Conservation (phyloP, 2,113 vertebrate species). For the Natator depressus region DNA sequence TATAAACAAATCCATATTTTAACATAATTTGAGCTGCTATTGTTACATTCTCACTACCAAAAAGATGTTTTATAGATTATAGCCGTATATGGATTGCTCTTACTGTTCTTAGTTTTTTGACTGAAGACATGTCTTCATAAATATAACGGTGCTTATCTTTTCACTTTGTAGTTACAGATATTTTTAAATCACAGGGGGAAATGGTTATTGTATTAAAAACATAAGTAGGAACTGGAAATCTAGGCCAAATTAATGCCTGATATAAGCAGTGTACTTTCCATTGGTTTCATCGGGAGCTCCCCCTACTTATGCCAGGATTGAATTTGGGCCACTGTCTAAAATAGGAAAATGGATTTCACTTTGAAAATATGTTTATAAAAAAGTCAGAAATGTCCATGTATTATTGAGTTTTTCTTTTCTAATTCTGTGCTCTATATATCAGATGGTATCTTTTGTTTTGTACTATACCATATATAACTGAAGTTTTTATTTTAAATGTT, state of each 20-base stretch:
- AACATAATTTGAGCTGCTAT: not conserved
- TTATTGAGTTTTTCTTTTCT: not conserved
- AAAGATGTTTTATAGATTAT: not conserved
- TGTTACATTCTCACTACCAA: not conserved
- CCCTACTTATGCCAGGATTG: not conserved
- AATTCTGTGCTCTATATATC: not conserved
- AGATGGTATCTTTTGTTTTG: not conserved
- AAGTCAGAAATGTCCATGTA: not conserved
- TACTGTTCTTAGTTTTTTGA: not conserved
- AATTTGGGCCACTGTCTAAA: not conserved
- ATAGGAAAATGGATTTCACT: not conserved
- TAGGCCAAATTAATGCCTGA: not conserved
- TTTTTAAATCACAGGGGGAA: not conserved
- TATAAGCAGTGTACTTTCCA: not conserved
- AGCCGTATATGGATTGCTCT: not conserved
- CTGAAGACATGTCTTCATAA: not conserved
- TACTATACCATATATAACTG: not conserved
- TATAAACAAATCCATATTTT: not conserved
- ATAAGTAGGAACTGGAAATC: not conserved
- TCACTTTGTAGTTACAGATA: not conserved
- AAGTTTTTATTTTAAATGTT: not conserved
- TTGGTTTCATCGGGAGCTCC: not conserved
- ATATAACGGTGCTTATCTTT: not conserved
- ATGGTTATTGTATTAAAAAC: not conserved
- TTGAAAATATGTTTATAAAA: not conserved